Percentiles rank a stretch among this genome's conserved stretches.
These are phyloP conservation scores for Chionomys nivalis DNA, from an alignment of 2,113 vertebrate genomes.

Conservation along the genomic window DNA sequence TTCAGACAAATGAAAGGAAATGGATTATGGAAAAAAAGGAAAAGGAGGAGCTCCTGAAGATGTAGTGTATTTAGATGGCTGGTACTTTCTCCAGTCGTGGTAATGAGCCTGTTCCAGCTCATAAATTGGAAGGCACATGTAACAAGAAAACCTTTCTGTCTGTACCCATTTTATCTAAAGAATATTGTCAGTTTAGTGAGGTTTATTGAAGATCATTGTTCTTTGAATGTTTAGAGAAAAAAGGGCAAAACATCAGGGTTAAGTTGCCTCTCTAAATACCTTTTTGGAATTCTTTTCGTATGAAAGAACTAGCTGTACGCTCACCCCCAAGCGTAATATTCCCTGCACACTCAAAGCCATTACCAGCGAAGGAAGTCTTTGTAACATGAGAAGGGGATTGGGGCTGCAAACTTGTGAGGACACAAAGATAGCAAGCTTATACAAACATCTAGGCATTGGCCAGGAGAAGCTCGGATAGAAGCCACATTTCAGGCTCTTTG, in stretches of 20 bases:
- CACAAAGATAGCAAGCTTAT: not conserved
- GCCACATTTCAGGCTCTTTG: not conserved
- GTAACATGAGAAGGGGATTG: not conserved
- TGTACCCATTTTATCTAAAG: not conserved
- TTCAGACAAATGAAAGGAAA: constrained; percentile 7
- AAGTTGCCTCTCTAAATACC: constrained; percentile 34
- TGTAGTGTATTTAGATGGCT: not conserved
- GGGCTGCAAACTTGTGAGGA: not conserved
- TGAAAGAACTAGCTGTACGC: not conserved
- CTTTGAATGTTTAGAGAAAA: not conserved
- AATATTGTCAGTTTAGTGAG: not conserved
- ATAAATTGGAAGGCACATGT: not conserved
- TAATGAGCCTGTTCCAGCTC: not conserved
- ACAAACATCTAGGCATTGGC: not conserved
- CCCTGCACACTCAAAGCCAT: constrained; percentile 17
- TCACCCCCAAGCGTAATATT: not conserved
- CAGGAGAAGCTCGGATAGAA: not conserved
- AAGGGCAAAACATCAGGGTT: not conserved
- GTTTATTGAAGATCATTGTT: not conserved
- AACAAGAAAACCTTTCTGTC: not conserved
- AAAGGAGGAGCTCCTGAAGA: not conserved
- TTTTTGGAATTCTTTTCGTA: not conserved
- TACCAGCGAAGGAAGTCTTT: not conserved
- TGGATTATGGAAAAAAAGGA: not conserved
- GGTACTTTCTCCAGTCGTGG: not conserved